phyloP scores from a whole-genome alignment of 1,140 invertebrate species.

The Saccostrea echinata region DNA sequence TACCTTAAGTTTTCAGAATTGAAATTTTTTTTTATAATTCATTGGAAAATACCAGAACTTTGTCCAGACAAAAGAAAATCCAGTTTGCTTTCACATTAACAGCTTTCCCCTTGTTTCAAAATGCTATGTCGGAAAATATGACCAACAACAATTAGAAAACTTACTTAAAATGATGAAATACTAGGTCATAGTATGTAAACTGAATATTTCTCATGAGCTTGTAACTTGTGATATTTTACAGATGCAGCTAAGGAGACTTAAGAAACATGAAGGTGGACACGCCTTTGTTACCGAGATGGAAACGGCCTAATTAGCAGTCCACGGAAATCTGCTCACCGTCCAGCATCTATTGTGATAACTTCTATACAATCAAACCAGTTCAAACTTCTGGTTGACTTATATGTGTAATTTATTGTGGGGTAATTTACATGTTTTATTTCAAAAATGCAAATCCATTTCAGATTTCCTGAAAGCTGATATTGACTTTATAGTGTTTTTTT shows the following conservation, averaged over 20 bases:
- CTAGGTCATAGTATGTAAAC: no score
- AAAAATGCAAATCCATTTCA: neutral
- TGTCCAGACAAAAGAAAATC: no score
- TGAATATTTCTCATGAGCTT: no score
- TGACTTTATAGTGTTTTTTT: neutral
- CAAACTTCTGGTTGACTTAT: neutral
- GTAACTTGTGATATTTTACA: neutral
- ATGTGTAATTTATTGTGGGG: neutral
- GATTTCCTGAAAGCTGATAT: neutral
- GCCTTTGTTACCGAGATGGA: slow-evolving; percentile 25
- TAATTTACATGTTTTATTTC: neutral
- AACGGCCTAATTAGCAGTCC: neutral
- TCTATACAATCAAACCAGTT: slow-evolving; percentile 17
- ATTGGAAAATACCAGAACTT: no score
- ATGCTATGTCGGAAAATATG: no score
- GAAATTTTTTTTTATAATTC: no score
- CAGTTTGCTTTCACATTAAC: no score
- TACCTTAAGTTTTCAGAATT: no score
- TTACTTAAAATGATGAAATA: no score
- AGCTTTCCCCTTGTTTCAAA: no score
- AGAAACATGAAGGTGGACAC: slow-evolving; percentile 10
- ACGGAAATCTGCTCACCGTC: neutral
- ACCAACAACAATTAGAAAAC: no score
- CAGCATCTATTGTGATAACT: neutral
- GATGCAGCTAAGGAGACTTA: neutral